These are phyloP conservation scores for Amazona guildingii DNA, from an alignment of 2,113 vertebrate genomes.

Conservation along the genomic window DNA sequence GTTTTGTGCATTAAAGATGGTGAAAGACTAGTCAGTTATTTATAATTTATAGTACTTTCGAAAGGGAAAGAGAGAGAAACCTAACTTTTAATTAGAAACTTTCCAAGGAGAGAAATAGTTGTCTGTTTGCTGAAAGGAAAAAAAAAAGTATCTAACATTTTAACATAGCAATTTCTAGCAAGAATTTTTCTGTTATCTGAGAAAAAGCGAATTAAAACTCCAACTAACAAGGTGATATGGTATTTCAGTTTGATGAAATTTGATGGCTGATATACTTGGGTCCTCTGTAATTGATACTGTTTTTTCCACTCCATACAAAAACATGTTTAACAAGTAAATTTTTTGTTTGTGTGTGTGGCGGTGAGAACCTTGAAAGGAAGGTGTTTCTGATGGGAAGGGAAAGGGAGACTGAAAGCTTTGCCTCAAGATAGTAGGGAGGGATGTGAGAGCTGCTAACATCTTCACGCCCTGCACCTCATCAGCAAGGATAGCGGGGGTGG, in stretches of 20 bases:
- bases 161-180: background rate
- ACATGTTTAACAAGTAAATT: background rate
- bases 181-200: background rate
- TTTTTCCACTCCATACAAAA: background rate
- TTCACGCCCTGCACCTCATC: background rate
- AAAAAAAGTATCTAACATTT: background rate
- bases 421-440: background rate
- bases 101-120: background rate
- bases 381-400: background rate
- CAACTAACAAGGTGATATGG: background rate
- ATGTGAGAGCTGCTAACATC: background rate
- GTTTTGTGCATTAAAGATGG: background rate
- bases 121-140: background rate
- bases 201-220: background rate
- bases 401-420: background rate
- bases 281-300: background rate
- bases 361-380: background rate
- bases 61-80: background rate
- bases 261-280: background rate
- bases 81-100: slow-evolving; percentile 39
- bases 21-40: slow-evolving; percentile 23
- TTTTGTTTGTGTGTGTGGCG: background rate
- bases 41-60: slow-evolving; percentile 8
- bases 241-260: background rate
- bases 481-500: accelerated